Percentiles rank a stretch among this genome's conserved stretches.
Conservation (phyloP, 2,888 invertebrate species). For the Dioctria linearis region DNA sequence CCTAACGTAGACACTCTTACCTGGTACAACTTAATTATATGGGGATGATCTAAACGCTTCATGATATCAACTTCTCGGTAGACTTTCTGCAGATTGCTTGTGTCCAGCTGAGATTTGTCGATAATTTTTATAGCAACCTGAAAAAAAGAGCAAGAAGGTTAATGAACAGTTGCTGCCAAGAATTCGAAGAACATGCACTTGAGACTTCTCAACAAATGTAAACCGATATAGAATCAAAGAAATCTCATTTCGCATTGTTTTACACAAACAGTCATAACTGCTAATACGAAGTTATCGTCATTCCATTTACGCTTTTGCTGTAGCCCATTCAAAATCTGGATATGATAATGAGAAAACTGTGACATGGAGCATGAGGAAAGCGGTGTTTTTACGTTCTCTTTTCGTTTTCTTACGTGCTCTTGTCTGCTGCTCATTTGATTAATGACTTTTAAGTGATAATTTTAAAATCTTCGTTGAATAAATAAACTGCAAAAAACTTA, state of each 20-base stretch:
- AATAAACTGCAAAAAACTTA: too few relatives aligned
- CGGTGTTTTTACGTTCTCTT: too few relatives aligned
- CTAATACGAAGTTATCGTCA: not conserved
- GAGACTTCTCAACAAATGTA: too few relatives aligned
- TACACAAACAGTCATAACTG: too few relatives aligned
- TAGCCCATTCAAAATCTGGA: not conserved
- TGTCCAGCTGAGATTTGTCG: slow-evolving; percentile 92
- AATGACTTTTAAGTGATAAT: too few relatives aligned
- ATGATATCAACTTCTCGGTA: slow-evolving; percentile 98
- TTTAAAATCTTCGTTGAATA: too few relatives aligned
- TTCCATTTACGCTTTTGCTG: not conserved
- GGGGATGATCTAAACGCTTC: slow-evolving; percentile 96
- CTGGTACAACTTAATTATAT: slow-evolving; percentile 98
- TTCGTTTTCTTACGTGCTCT: too few relatives aligned
- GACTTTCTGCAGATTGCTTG: slow-evolving; percentile 93
- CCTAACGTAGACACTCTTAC: slow-evolving; percentile 71
- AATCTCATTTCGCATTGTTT: too few relatives aligned
- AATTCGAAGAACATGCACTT: too few relatives aligned
- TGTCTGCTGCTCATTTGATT: too few relatives aligned
- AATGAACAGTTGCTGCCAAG: too few relatives aligned
- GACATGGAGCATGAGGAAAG: not conserved
- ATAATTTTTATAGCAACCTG: slow-evolving; percentile 98
- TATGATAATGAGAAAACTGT: not conserved
- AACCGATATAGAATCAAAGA: too few relatives aligned
- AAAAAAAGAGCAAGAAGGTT: slow-evolving; percentile 66